These are phyloP conservation scores for Novumbra hubbsi DNA, from an alignment of 2,797 vertebrate species.

Conservation along the genomic window DNA sequence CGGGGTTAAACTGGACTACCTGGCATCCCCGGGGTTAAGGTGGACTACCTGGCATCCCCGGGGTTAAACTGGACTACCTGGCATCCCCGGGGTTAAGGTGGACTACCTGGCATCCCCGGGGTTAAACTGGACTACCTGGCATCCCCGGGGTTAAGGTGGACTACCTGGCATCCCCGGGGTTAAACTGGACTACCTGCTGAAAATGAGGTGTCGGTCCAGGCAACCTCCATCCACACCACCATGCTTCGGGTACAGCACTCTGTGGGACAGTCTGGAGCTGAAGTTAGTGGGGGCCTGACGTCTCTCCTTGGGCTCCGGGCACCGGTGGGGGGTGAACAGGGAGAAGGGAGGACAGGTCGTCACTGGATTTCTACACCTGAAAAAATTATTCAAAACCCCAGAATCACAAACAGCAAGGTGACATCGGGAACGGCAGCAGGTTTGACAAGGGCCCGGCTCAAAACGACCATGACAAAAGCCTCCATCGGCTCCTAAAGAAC, in stretches of 20 bases:
- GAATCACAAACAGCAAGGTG: too few species aligned
- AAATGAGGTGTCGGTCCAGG: constrained; percentile 93
- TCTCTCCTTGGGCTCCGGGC: constrained; percentile 94
- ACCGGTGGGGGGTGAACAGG: constrained; percentile 94
- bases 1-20: too few species aligned
- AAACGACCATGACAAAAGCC: too few species aligned
- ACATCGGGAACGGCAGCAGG: too few species aligned
- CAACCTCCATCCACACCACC: constrained; percentile 90
- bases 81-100: too few species aligned
- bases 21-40: too few species aligned
- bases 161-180: constrained; percentile 74
- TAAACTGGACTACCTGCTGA: constrained; percentile 83
- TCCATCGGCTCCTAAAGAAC: too few species aligned
- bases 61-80: too few species aligned
- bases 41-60: too few species aligned
- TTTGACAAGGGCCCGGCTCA: too few species aligned
- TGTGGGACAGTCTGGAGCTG: constrained; percentile 88
- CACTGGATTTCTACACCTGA: constrained; percentile 91
- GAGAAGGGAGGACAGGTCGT: constrained; percentile 96
- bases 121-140: too few species aligned
- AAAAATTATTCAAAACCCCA: not conserved
- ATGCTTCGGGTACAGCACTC: constrained; percentile 89
- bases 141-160: constrained; percentile 23
- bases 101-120: too few species aligned
- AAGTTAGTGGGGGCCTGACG: constrained; percentile 93